Conservation (phyloP, 1,140 invertebrate genomes). For the Drosophila burlai region DNA sequence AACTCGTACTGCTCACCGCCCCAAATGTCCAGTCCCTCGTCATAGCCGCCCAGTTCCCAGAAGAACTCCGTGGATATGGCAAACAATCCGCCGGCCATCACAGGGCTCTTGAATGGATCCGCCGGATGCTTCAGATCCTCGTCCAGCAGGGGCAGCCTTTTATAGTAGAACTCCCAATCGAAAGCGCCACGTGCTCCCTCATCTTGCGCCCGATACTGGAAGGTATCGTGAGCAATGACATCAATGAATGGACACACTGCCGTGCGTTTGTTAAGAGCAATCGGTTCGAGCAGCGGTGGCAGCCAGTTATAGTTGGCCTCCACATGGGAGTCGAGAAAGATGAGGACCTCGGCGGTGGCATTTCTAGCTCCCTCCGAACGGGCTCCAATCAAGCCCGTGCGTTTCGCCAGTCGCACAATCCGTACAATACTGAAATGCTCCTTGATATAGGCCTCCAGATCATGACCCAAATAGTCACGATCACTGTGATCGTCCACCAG, state of each 20-base stretch:
- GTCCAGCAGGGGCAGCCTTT: slow-evolving; percentile 94
- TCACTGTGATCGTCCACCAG: slow-evolving; percentile 96
- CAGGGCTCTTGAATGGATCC: slow-evolving; percentile 95
- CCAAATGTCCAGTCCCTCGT: slow-evolving; percentile 96
- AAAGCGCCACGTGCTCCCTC: slow-evolving; percentile 97
- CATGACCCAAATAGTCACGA: slow-evolving; percentile 90
- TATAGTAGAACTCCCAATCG: slow-evolving; percentile 99
- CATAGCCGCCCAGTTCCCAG: slow-evolving; percentile 98
- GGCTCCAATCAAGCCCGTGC: slow-evolving; percentile 95
- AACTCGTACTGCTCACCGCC: slow-evolving; percentile 99
- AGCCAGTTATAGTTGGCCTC: slow-evolving; percentile 98
- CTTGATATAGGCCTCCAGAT: slow-evolving; percentile 91
- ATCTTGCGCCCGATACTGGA: slow-evolving; percentile 96
- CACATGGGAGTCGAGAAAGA: slow-evolving; percentile 97
- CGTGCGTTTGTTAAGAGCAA: slow-evolving; percentile 93
- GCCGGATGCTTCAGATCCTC: slow-evolving; percentile 93
- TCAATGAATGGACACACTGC: slow-evolving; percentile 99
- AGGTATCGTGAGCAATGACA: slow-evolving; percentile 96
- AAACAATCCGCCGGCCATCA: slow-evolving; percentile 98
- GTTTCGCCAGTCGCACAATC: slow-evolving; percentile 89
- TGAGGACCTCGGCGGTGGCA: slow-evolving; percentile 93
- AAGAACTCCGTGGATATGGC: slow-evolving; percentile 96
- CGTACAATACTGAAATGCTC: slow-evolving; percentile 90
- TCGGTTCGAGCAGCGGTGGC: slow-evolving; percentile 96
- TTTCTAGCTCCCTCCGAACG: slow-evolving; percentile 93